Evolutionary conservation across 2,113 vertebrate genomes (phyloP).

Genomic region (Alosa alosa): DNA sequence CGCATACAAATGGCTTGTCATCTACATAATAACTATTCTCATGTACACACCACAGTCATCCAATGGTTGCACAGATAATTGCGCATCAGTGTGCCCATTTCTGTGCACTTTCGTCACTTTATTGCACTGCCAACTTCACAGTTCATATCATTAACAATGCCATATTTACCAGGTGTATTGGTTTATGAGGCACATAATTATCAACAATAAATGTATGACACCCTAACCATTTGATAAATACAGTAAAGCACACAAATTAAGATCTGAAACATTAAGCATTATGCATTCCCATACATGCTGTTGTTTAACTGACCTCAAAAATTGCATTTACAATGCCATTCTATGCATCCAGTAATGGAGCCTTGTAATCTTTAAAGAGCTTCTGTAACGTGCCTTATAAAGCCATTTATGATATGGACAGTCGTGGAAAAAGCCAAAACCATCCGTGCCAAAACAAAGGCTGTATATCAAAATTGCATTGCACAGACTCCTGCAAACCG

Average conservation of each 20-base stretch:
- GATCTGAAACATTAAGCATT: background rate
- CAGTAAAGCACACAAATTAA: background rate
- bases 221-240: background rate
- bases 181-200: background rate
- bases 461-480: background rate
- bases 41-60: constrained; percentile 61
- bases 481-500: background rate
- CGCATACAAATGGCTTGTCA: constrained; percentile 38
- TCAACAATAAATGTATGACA: background rate
- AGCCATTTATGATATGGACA: background rate
- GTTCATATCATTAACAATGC: background rate
- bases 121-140: background rate
- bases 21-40: constrained; percentile 64
- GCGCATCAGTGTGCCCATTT: constrained; percentile 38
- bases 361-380: constrained; percentile 7
- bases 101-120: background rate
- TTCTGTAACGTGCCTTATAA: background rate
- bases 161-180: background rate
- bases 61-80: constrained; percentile 62
- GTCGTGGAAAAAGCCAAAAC: background rate
- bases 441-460: background rate
- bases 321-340: background rate
- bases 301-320: background rate
- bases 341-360: background rate
- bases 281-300: background rate